Conservation (phyloP, 2,797 vertebrate species). For the Pangasius mekongensis region DNA sequence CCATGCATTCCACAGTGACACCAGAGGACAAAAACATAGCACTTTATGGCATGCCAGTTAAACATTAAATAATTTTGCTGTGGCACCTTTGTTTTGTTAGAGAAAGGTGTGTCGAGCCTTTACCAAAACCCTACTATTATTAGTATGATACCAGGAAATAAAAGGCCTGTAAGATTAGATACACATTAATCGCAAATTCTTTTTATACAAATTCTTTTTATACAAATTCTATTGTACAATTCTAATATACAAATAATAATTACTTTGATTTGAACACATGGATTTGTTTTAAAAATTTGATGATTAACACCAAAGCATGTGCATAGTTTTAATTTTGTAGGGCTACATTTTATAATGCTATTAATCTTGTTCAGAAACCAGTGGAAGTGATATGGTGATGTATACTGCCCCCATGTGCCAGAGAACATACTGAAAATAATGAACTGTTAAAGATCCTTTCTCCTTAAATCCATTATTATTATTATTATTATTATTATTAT, state of each 20-base stretch:
- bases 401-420: conserved; percentile 23
- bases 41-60: conserved; percentile 26
- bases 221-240: too few relatives aligned
- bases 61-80: conserved; percentile 22
- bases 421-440: not conserved
- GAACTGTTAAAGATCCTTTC: not conserved
- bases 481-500: not conserved
- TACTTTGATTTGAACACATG: not conserved
- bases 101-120: conserved; percentile 22
- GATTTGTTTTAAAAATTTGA: not conserved
- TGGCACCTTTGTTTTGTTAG: not conserved
- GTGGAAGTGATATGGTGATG: not conserved
- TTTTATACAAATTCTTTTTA: too few relatives aligned
- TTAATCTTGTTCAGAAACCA: not conserved
- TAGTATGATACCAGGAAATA: not conserved
- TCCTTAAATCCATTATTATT: not conserved
- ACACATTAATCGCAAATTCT: too few relatives aligned
- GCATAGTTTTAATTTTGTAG: not conserved
- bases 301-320: not conserved
- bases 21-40: not conserved
- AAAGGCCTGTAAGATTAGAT: not conserved
- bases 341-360: not conserved
- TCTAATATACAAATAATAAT: not conserved
- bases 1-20: not conserved
- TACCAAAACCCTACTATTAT: not conserved